Evolutionary conservation across 2,113 vertebrate species (phyloP), one percentile per base, ranked within the genome.

Genomic region (Ceyx cyanopectus): DNA sequence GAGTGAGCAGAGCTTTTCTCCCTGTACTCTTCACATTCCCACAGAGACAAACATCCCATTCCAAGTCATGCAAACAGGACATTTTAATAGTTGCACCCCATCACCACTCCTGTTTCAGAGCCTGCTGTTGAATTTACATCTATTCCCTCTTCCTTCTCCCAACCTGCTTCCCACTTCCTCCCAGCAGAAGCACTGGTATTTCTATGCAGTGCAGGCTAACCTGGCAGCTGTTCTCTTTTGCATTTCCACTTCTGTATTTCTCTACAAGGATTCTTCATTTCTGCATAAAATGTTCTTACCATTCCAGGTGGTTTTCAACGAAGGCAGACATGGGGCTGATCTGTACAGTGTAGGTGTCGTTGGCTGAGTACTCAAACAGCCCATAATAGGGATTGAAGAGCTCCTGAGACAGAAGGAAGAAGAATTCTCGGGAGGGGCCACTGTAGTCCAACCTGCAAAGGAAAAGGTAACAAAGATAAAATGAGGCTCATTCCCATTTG

Each of bases 271-370:
- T 32, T 57, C 5, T 34, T 82, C 17, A 17, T 5, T 32, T 88
- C 32, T 72, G 46, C 24, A 37, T 43, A 67, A 67, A 82, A 85
- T 18, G 6, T 62, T 86, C 96, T 97, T 96, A 99, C 99, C 99
- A 99, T 98, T 99, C 99, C 74, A 99, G 98, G 96, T 99, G 99
- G 89, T 99, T 99, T 97, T 99, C 99, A 41, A 99, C 99, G 81
- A 99, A 99, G 2, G 99, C 99, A 27, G 99, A 99, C 99, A 99
- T 99, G 77, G 99, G 99, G 96, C 99, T 99, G 97, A 99, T 99
- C 95, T 99, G 99, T 87, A 99, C 99, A 5, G 99, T 99, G 93
- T 99, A 99, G 1, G 99, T 99, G 90, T 99, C 99, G 0, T 99
- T 99, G 85, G 99, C 99, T 2, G 99, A 99, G 96, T 99, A 99